phyloP scores from a whole-genome alignment of 2,888 invertebrate genomes.

The Heteropelma amictum region DNA sequence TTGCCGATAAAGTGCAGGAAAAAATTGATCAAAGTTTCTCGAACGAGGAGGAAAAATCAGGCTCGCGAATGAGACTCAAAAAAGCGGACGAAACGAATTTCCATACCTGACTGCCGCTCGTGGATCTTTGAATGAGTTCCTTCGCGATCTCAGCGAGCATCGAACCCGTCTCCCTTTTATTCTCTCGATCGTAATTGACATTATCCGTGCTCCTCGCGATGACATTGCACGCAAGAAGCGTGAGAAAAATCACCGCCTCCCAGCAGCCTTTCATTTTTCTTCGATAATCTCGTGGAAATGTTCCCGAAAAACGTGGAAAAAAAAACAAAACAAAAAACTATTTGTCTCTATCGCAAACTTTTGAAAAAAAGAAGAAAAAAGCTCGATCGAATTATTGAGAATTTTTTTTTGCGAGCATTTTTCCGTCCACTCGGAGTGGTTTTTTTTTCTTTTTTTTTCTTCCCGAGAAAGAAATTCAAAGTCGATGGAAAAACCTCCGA shows the following conservation, averaged over 20 bases:
- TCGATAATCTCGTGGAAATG: neutral
- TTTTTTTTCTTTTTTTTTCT: no score
- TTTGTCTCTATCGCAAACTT: neutral
- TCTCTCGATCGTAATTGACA: slow-evolving; percentile 52
- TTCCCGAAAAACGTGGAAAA: no score
- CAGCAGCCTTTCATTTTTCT: slow-evolving; percentile 43
- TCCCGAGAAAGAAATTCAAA: no score
- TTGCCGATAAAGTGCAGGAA: no score
- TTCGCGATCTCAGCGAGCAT: slow-evolving; percentile 82
- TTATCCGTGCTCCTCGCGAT: slow-evolving; percentile 57
- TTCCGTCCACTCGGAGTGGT: no score
- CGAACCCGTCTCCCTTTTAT: slow-evolving; percentile 74
- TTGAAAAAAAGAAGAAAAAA: no score
- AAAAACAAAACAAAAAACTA: no score
- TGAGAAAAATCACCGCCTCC: slow-evolving; percentile 46
- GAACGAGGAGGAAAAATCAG: neutral
- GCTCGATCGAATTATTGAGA: no score
- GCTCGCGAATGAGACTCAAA: no score
- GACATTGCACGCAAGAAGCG: slow-evolving; percentile 54
- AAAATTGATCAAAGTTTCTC: neutral
- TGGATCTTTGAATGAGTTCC: slow-evolving; percentile 84
- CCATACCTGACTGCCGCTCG: slow-evolving; percentile 84
- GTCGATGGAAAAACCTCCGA: no score
- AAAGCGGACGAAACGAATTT: no score
- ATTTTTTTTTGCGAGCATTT: no score